Evolutionary conservation across 2,113 vertebrate species (phyloP), one percentile per base, ranked within the genome.

Genomic region (Odontophorus gujanensis): DNA sequence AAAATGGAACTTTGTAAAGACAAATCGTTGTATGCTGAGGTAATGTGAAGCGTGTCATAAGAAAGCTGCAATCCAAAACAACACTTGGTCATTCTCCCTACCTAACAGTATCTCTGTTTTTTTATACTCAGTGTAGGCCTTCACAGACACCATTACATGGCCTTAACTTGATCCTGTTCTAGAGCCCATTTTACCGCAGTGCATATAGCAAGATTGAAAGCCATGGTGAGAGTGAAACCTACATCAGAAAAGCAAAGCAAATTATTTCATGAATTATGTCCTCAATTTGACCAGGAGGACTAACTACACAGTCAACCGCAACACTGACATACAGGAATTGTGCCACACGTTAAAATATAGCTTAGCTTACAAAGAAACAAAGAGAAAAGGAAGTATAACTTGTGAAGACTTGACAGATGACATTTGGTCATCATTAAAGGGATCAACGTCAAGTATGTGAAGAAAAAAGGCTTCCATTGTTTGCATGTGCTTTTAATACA

Each of bases 21-120:
- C 42, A 73, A 76, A n/a, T 82, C 95, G 74, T 74, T 50, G 76
- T 71, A 48, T 72, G 81, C 45, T 96, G 93, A 95, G 92, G 90
- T 94, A 97, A 93, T 74, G 24, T 69, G 48, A 91, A 55, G 57
- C 94, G 57, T 40, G 40, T 19, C 48, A 3, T 42, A 43, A 62
- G 62, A 51, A 90, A 59, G 28, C 5, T 75, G 43, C 2, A 0
- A 89, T 85, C 74, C 55, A 58, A 55, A 93, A 69, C 85, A 81
- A 45, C 21, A 55, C 20, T 67, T 78, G 26, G 42, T 58, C 47
- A 11, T 77, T 50, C 67, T 83, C 66, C 65, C 59, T 75, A 51
- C 68, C 21, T 75, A 47, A 89, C 85, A 94, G 86, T 55, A 81
- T 40, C 55, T 86, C 36, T 36, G 81, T 90, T 89, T 82, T 17